Evolutionary conservation across 2,888 invertebrate species (phyloP).

Genomic region (Agapostemon virescens): DNA sequence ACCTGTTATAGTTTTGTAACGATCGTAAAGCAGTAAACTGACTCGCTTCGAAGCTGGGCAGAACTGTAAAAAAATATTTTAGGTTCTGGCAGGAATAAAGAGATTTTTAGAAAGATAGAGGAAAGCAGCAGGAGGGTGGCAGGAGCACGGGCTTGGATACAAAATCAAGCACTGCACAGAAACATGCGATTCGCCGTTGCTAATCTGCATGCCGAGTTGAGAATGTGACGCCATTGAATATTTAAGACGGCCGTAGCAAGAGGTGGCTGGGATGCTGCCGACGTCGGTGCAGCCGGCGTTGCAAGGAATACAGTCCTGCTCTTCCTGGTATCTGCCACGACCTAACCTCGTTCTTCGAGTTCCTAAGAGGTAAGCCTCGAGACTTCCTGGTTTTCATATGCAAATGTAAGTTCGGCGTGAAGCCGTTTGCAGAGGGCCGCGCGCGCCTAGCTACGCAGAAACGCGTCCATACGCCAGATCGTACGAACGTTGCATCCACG

Average conservation of each 20-base stretch:
- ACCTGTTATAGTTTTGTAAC: too few relatives aligned
- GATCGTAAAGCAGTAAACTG: too few relatives aligned
- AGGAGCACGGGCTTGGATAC: constrained; percentile 62
- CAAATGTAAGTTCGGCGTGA: constrained; percentile 72
- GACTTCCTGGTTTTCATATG: constrained; percentile 79
- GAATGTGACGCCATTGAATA: constrained; percentile 79
- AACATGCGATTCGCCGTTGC: constrained; percentile 76
- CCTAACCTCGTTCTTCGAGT: constrained; percentile 71
- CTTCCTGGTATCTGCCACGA: constrained; percentile 61
- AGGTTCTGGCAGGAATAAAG: background rate
- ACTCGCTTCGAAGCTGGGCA: too few relatives aligned
- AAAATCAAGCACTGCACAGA: constrained; percentile 72
- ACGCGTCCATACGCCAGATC: constrained; percentile 23
- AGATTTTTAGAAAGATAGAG: background rate
- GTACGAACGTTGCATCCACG: constrained; percentile 25
- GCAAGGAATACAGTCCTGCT: constrained; percentile 31
- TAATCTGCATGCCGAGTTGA: constrained; percentile 78
- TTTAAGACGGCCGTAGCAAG: constrained; percentile 74
- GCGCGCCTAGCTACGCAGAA: constrained; percentile 56
- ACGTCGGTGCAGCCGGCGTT: constrained; percentile 48
- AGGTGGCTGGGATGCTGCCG: constrained; percentile 48
- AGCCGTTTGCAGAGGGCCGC: constrained; percentile 65
- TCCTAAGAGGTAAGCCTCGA: constrained; percentile 76
- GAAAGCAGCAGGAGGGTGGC: constrained; percentile 26
- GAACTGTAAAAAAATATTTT: background rate